Base-by-base conservation (phyloP, 2,113 vertebrate genomes). In the Talpa occidentalis region DNA sequence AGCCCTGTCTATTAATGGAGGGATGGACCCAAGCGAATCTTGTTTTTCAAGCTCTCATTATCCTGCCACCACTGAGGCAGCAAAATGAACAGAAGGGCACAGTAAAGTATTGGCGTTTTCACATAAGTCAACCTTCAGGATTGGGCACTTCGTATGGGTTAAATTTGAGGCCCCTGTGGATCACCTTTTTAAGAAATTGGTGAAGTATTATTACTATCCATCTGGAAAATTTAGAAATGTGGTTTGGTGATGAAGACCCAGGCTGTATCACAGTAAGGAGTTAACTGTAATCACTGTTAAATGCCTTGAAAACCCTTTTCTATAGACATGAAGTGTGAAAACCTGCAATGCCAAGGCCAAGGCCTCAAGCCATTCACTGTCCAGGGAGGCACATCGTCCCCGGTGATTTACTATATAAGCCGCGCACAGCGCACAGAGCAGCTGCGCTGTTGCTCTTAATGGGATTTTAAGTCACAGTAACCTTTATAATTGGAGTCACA, bases 41-140 rank as follows among this genome's bases (percentile, higher is more conserved):
- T 88, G 66, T 88, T 94, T 93, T 69, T 54, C 59, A 90, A 85
- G 49, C 87, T 67, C 76, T 95, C 80, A 80, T 95, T 97, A 93
- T 92, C 93, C 93, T 97, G 92, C 95, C 82, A 73, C 91, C 95
- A 88, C 44, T 15, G 60, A 83, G 80, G 40, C 52, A 72, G 84
- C 77, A 79, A 35, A 94, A 49, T 94, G 86, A 96, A 94, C 92
- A 95, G 96, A 96, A 96, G 37, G 44, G 19, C 10, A 15, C 4
- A 0, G 64, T 3, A 0, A 60, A 37, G 12, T 10, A 22, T 5
- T 0, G 0, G 21, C 0, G 0, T 77, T 62, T 66, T 40, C 73
- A 16, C 12, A 54, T 73, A 94, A 93, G 72, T 93, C 91, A 91
- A 70, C 91, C 76, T 93, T 84, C 94, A 90, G 72, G 95, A 42